phyloP scores from a whole-genome alignment of 37 sponge, comb jelly and placozoan species.

The Diacarnus erythraeanus region DNA sequence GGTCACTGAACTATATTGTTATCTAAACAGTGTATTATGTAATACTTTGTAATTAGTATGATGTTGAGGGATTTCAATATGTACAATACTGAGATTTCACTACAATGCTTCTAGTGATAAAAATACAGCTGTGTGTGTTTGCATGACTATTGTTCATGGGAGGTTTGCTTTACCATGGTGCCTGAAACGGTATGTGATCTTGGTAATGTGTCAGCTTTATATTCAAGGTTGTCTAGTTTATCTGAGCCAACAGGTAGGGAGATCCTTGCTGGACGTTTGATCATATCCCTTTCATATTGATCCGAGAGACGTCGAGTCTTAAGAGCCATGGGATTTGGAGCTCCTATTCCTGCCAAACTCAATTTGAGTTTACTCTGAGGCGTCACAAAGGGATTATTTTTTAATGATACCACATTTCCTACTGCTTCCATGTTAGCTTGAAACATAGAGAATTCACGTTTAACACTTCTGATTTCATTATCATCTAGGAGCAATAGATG shows the following conservation, averaged over 20 bases:
- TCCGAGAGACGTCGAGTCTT: conserved; percentile 27
- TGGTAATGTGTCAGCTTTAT: conserved; percentile 32
- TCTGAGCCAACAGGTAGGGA: conserved; percentile 1
- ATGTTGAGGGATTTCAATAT: not conserved
- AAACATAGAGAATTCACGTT: conserved; percentile 17
- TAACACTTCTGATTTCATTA: conserved; percentile 50
- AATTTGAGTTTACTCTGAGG: conserved; percentile 29
- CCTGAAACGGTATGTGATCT: not conserved
- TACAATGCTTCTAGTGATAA: not conserved
- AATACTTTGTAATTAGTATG: not conserved
- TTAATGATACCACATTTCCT: not conserved
- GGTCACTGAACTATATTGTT: not conserved
- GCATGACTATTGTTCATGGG: not conserved
- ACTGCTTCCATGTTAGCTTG: conserved; percentile 4
- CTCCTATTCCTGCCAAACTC: not conserved
- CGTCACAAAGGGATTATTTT: conserved; percentile 42
- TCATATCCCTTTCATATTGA: conserved; percentile 7
- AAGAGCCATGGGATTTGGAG: not conserved
- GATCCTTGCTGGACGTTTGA: conserved; percentile 2
- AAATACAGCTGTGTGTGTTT: not conserved
- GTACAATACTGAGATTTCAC: not conserved
- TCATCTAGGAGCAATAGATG: conserved; percentile 42
- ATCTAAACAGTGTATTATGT: not conserved
- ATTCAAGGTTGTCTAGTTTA: not conserved
- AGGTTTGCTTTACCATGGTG: not conserved